Conservation (phyloP, 1,140 invertebrate genomes). For the Hermatobates lingyangjiaoensis region DNA sequence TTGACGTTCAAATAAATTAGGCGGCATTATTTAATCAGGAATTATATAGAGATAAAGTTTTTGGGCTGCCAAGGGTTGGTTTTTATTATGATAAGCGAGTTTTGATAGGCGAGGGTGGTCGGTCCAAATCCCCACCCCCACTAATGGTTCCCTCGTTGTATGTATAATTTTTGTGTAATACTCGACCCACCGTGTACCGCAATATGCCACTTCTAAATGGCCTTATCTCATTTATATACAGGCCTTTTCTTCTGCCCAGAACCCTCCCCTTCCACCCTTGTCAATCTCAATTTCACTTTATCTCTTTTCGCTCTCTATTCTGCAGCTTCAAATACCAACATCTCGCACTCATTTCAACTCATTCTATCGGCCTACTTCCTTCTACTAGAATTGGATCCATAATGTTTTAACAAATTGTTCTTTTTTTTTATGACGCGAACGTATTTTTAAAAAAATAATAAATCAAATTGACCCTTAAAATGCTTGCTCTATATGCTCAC, state of each 20-base stretch:
- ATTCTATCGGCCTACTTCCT: too few relatives aligned
- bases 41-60: not conserved
- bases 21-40: too few relatives aligned
- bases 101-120: not conserved
- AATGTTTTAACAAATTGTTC: too few relatives aligned
- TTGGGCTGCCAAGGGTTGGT: not conserved
- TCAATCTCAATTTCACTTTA: not conserved
- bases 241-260: not conserved
- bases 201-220: not conserved
- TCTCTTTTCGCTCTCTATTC: too few relatives aligned
- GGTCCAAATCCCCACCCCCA: not conserved
- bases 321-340: too few relatives aligned
- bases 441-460: too few relatives aligned
- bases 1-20: too few relatives aligned
- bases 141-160: not conserved
- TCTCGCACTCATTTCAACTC: too few relatives aligned
- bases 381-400: too few relatives aligned
- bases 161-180: constrained; percentile 4
- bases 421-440: too few relatives aligned
- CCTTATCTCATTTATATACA: not conserved
- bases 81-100: constrained; percentile 4
- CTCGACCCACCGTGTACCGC: not conserved
- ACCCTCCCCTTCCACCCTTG: not conserved
- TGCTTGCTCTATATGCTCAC: too few relatives aligned
- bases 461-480: too few relatives aligned